Conservation (phyloP, 2,113 vertebrate genomes). For the Sitta europaea region DNA sequence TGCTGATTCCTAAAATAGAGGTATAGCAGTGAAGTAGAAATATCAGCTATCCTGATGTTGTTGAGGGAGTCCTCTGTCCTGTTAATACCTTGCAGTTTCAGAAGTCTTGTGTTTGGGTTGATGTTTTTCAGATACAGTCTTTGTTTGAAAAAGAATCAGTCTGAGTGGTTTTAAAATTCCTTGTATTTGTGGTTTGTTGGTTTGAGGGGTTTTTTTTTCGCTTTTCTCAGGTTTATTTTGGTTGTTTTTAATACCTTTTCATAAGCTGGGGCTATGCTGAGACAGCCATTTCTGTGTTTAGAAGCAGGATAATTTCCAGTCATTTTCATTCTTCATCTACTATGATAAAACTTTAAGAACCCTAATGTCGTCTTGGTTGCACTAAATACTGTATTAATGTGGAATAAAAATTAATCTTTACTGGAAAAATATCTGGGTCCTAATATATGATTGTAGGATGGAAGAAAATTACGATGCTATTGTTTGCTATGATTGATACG, state of each 20-base stretch:
- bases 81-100: neutral
- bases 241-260: neutral
- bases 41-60: neutral
- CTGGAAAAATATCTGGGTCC: neutral
- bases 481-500: neutral
- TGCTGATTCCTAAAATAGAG: neutral
- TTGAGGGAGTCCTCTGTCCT: neutral
- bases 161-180: neutral
- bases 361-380: neutral
- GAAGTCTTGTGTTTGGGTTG: neutral
- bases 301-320: neutral
- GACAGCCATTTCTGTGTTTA: neutral
- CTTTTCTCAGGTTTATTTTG: neutral
- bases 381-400: neutral
- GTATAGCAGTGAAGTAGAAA: neutral
- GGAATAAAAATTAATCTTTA: neutral
- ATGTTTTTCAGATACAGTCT: neutral
- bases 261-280: neutral
- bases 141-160: neutral
- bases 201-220: neutral
- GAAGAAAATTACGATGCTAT: neutral
- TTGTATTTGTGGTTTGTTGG: neutral
- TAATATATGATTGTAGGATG: neutral
- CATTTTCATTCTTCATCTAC: neutral
- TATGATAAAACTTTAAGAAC: neutral